Percentiles rank a stretch among this genome's conserved stretches.
Conservation (phyloP, 1,140 invertebrate species). For the Diuraphis noxia region DNA sequence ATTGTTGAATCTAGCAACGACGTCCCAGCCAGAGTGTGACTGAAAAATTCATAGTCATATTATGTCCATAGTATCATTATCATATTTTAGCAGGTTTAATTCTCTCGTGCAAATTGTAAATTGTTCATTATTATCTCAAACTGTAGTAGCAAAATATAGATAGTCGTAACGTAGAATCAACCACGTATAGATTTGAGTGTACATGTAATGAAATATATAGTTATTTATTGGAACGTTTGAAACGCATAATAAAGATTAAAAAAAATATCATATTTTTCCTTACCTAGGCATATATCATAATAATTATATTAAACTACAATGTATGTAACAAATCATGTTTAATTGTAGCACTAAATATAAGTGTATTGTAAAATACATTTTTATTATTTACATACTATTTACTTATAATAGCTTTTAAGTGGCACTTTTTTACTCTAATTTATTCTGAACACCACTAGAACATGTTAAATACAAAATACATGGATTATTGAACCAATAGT, state of each 20-base stretch:
- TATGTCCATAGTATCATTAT: background rate
- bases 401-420: no score
- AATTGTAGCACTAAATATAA: no score
- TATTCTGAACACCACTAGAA: background rate
- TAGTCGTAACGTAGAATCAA: no score
- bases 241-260: background rate
- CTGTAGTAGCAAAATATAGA: no score
- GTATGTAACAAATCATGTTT: background rate
- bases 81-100: background rate
- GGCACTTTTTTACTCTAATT: background rate
- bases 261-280: background rate
- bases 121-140: background rate
- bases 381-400: no score
- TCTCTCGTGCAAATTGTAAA: no score
- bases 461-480: background rate
- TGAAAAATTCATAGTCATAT: background rate
- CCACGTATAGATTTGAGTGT: background rate
- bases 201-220: background rate
- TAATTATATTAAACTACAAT: background rate
- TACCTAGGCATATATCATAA: background rate
- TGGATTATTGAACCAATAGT: background rate
- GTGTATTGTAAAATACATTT: no score
- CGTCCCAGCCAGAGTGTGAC: background rate
- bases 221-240: background rate
- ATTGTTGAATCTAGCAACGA: constrained; percentile 34